Conservation (phyloP, 2,113 vertebrate species). For the Mungos mungo region DNA sequence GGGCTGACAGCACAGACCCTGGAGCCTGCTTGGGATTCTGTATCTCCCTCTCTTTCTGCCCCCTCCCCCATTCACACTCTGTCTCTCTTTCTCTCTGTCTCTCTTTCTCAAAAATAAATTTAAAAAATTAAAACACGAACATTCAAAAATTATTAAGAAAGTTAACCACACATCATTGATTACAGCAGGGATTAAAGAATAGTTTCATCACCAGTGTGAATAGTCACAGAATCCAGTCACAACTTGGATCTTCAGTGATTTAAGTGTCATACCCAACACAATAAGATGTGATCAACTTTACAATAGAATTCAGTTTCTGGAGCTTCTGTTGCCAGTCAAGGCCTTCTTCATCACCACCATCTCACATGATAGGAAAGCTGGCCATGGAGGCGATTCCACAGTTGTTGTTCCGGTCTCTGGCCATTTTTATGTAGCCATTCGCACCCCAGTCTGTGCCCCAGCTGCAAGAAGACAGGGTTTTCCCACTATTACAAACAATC, state of each 20-base stretch:
- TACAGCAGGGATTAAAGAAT: no score
- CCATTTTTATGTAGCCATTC: conserved; percentile 86
- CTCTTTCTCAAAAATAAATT: no score
- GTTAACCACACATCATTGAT: no score
- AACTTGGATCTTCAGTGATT: conserved; percentile 59
- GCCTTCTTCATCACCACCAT: neutral
- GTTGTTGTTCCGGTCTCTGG: conserved; percentile 86
- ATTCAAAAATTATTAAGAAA: no score
- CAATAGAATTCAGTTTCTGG: conserved; percentile 50
- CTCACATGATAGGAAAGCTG: conserved; percentile 86
- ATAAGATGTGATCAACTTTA: conserved; percentile 52
- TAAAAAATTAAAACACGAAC: no score
- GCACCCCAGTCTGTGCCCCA: conserved; percentile 87
- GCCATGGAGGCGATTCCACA: conserved; percentile 87
- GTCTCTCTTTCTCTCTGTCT: no score
- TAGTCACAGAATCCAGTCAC: no score
- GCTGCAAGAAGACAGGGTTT: conserved; percentile 73
- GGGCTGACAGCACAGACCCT: no score
- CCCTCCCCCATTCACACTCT: no score
- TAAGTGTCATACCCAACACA: conserved; percentile 34
- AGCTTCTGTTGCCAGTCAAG: neutral
- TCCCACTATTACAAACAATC: neutral
- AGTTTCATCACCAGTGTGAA: no score
- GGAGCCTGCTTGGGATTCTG: no score
- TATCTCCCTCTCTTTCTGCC: no score